These are phyloP conservation scores for Indicator indicator DNA, from an alignment of 2,113 vertebrate genomes.

Conservation along the genomic window DNA sequence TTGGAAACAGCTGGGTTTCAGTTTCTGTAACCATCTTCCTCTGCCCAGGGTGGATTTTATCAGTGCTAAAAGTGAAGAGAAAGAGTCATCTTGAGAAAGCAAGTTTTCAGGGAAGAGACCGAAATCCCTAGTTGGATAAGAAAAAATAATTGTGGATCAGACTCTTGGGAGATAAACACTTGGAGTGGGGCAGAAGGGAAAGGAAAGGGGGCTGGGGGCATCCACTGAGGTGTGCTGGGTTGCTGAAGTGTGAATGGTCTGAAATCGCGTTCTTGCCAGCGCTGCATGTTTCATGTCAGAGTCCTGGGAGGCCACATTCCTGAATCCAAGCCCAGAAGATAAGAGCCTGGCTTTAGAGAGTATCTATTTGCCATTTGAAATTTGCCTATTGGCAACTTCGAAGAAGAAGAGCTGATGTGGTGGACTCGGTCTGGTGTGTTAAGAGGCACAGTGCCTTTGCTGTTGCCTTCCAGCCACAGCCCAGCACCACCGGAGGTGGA, in stretches of 20 bases:
- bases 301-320: conserved; percentile 41
- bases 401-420: neutral
- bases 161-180: neutral
- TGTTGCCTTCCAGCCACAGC: neutral
- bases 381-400: neutral
- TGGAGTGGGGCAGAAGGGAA: neutral
- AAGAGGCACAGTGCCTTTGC: neutral
- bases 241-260: neutral
- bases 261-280: neutral
- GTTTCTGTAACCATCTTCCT: neutral
- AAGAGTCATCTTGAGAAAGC: neutral
- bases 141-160: neutral
- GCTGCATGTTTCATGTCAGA: neutral
- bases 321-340: neutral
- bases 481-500: neutral
- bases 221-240: neutral
- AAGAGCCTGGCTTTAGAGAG: neutral
- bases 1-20: neutral
- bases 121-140: neutral
- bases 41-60: neutral
- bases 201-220: neutral
- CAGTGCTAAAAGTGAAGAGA: neutral
- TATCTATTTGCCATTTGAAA: neutral
- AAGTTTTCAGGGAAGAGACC: neutral
- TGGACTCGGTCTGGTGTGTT: neutral